These are phyloP conservation scores for Gymnarchus niloticus DNA, from an alignment of 2,113 vertebrate species.

Conservation along the genomic window DNA sequence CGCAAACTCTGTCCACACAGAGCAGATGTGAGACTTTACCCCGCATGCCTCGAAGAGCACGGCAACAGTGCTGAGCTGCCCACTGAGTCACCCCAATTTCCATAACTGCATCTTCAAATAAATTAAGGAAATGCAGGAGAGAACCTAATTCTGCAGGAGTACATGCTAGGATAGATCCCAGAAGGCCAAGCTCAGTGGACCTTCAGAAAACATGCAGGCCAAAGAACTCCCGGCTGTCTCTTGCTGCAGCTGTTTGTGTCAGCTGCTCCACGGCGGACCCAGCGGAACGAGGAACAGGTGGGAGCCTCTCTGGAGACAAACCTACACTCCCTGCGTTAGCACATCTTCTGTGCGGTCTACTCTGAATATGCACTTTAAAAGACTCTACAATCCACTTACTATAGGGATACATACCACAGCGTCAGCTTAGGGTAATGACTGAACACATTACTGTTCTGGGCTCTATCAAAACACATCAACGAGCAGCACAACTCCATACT, in stretches of 20 bases:
- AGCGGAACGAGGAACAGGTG: background rate
- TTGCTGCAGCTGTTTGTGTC: background rate
- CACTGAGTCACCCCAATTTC: too few species aligned
- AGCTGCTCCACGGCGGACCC: background rate
- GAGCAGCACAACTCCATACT: background rate
- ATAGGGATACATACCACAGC: background rate
- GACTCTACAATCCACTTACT: background rate
- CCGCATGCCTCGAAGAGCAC: too few species aligned
- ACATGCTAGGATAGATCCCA: background rate
- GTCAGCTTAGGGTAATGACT: background rate
- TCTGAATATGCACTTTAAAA: background rate
- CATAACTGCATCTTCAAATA: conserved; percentile 23
- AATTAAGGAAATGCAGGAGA: background rate
- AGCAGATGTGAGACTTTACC: too few species aligned
- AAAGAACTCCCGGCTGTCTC: too few species aligned
- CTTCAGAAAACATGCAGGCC: background rate
- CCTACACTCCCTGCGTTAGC: background rate
- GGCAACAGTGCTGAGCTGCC: too few species aligned
- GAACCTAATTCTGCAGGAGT: background rate
- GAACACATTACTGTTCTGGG: background rate
- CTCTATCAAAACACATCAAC: background rate
- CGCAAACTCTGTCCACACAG: too few species aligned
- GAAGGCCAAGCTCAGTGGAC: background rate
- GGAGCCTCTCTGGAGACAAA: background rate
- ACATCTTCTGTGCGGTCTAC: background rate